Base-by-base conservation (phyloP, 1,140 invertebrate genomes). In the Lamellibrachia luymesi region DNA sequence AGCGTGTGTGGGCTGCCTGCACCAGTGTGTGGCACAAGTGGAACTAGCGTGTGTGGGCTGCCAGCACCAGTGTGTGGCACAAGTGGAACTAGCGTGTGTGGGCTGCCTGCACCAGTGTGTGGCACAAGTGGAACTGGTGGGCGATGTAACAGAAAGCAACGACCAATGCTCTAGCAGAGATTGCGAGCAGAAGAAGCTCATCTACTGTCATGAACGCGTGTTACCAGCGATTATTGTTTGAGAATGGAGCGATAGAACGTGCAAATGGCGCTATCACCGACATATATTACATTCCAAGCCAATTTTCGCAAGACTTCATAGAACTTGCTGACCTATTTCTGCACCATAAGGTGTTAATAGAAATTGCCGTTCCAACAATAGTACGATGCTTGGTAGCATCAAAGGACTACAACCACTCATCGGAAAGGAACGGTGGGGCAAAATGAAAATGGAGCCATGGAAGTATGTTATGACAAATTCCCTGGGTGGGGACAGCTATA, bases 301-400 rank as follows among this genome's bases (percentile, higher is more conserved):
- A 90, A 56, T 90, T 93, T 2, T 51, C 92, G 17, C 49, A 22
- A 25, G 50, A 51, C n/a, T 93, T 93, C 92, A 8, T 91, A 52
- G 92, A 93, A 49, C 89, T 93, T 51, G 92, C 49, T 2, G n/a
- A 52, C 4, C 38, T 93, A 89, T 93, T 93, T 92, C 56, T 93
- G 27, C 25, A 51, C 13, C 50, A 93, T 7, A 90, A 90, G 90
- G 90, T 93, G 4, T 93, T 93, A 17, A 17, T 93, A 49, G 93
- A 93, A 90, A 93, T 93, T 38, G 93, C 92, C 91, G 90, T 93
- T 93, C 93, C 93, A 8, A 93, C 89, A 10, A 64, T 93, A 22
- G 38, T 93, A 13, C n/a, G 51, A 4, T 93, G 93, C 38, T 91
- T 93, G 50, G 90, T 50, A 49, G 13, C 50, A 17, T 90, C 51